Base-by-base conservation (phyloP, 2,888 invertebrate species). In the Agonopterix subpropinquella region DNA sequence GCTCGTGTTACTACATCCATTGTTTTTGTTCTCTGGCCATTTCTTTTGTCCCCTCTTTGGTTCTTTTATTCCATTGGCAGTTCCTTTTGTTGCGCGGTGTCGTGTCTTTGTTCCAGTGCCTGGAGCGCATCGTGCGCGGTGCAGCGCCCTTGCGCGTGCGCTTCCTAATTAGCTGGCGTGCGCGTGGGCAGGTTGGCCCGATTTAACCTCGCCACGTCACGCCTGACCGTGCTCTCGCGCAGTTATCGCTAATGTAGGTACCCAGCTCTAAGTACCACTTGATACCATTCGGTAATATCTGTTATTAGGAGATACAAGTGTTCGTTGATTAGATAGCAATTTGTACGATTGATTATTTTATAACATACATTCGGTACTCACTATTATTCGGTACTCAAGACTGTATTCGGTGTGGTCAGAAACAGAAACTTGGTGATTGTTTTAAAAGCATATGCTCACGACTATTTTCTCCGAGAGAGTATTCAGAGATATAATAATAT, bases 141-240 rank as follows among this genome's bases (percentile, higher is more conserved):
- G 82, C 81, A 80, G 76, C 77, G 81, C 79, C 75, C 79, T 78
- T 81, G 82, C 76, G 77, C 77, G 74, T 68, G 79, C 82, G 77
- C 77, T 80, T 83, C 80, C 82, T 84, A 86, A 85, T 87, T 85
- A 87, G 79, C 73, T 54, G 68, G 73, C 75, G 80, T 80, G 75
- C 80, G 78, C 75, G 80, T 80, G 75, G 80, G 78, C 69, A 59
- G 78, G 60, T 57, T 71, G 75, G 68, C 72, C 78, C 68, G 80
- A 78, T 81, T 79, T 82, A 79, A 80, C 80, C 75, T 80, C 76
- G 67, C 63, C 62, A 62, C 79, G 77, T 80, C 77, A 80, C 76
- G 75, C 63, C 63, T 57, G 54, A 52, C 67, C 59, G 62, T 67
- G 57, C 63, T 56, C 65, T 61, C 58, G 62, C 54, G 53, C 54